Percentiles rank a stretch among this genome's conserved stretches.
Conservation (phyloP, 2,888 invertebrate genomes). For the Cabera pusaria region DNA sequence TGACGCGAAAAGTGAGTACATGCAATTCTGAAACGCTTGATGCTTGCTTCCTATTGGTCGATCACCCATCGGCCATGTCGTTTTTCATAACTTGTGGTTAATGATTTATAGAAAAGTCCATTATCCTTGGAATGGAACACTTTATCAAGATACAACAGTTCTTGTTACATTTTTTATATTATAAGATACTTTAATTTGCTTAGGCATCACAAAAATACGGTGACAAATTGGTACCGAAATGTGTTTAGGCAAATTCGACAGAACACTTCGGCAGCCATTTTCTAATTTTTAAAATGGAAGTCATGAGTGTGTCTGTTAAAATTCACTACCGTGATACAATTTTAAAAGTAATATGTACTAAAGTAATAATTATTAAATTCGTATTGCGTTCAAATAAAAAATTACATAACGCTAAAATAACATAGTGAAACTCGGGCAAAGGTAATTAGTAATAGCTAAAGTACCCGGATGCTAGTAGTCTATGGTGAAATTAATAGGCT, state of each 20-base stretch:
- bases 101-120: constrained; percentile 44
- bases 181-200: constrained; percentile 12
- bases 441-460: too few species aligned
- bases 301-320: too few species aligned
- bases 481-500: too few species aligned
- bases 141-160: constrained; percentile 15
- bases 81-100: constrained; percentile 51
- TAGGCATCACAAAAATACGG: constrained; percentile 6
- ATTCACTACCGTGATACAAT: too few species aligned
- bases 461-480: not conserved
- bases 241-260: constrained; percentile 21
- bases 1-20: constrained; percentile 89
- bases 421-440: too few species aligned
- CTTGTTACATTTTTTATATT: not conserved
- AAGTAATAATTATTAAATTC: too few species aligned
- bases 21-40: constrained; percentile 86
- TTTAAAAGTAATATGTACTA: too few species aligned
- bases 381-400: too few species aligned
- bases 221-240: constrained; percentile 20
- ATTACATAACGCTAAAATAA: too few species aligned
- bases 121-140: constrained; percentile 12
- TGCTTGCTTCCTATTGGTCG: constrained; percentile 88
- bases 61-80: constrained; percentile 87
- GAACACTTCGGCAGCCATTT: constrained; percentile 49
- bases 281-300: constrained; percentile 41